Conservation (phyloP, 2,113 vertebrate genomes). For the Laterallus jamaicensis region DNA sequence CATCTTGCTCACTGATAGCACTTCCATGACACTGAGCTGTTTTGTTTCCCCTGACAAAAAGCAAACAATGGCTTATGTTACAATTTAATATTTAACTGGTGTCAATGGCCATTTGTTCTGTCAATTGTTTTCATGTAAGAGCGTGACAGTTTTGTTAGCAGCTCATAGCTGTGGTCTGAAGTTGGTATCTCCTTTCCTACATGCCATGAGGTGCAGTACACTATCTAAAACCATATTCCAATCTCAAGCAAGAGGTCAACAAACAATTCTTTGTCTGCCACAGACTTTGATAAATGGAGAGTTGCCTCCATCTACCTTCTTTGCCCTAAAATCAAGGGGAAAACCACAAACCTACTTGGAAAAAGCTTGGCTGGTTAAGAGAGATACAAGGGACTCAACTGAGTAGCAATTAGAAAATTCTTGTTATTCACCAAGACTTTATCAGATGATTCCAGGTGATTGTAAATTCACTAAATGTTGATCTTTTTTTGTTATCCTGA, state of each 20-base stretch:
- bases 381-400: background rate
- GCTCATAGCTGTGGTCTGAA: background rate
- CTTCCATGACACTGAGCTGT: slow-evolving; percentile 5
- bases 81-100: slow-evolving; percentile 1
- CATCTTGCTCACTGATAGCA: background rate
- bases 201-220: background rate
- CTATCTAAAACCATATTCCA: background rate
- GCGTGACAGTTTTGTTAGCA: background rate
- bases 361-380: background rate
- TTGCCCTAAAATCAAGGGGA: background rate
- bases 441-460: background rate
- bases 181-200: background rate
- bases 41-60: slow-evolving; percentile 8
- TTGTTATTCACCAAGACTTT: background rate
- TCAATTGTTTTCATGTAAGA: background rate
- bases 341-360: background rate
- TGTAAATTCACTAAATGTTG: background rate
- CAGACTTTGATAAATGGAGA: background rate
- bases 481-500: background rate
- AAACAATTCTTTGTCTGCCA: background rate
- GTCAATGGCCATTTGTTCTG: background rate
- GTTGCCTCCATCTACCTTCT: background rate
- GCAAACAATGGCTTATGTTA: background rate
- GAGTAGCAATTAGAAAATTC: background rate
- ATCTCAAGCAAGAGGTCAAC: background rate